Evolutionary conservation across 2,888 invertebrate species (phyloP).

Genomic region (Griposia aprilina): DNA sequence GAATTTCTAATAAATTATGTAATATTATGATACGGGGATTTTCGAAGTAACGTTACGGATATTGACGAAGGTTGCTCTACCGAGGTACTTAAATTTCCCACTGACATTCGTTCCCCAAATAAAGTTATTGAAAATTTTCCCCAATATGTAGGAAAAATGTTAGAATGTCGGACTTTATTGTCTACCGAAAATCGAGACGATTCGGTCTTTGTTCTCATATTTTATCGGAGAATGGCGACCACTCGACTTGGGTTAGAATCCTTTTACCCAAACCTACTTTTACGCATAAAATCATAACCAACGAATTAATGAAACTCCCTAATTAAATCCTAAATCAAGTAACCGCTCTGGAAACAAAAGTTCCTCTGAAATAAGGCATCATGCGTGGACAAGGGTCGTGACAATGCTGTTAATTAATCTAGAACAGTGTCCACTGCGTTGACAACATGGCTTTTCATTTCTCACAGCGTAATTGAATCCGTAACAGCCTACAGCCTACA

Average conservation of each 20-base stretch:
- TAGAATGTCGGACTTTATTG: background rate
- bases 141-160: background rate
- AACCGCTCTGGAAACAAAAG: constrained; percentile 43
- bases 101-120: constrained; percentile 4
- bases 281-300: constrained; percentile 4
- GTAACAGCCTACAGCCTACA: constrained; percentile 22
- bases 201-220: background rate
- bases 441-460: constrained; percentile 52
- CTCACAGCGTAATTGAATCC: constrained; percentile 58
- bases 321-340: constrained; percentile 41
- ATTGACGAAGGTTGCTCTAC: background rate
- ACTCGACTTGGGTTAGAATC: background rate
- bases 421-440: constrained; percentile 40
- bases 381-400: constrained; percentile 57
- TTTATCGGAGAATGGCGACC: background rate
- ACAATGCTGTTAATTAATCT: constrained; percentile 60
- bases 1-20: constrained; percentile 16
- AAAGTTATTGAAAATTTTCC: constrained; percentile 27
- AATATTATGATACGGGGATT: background rate
- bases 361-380: constrained; percentile 21
- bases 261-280: background rate
- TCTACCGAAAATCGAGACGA: background rate
- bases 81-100: background rate
- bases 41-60: constrained; percentile 2
- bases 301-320: background rate